Conservation (phyloP, 2,113 vertebrate species). For the Picathartes gymnocephalus region DNA sequence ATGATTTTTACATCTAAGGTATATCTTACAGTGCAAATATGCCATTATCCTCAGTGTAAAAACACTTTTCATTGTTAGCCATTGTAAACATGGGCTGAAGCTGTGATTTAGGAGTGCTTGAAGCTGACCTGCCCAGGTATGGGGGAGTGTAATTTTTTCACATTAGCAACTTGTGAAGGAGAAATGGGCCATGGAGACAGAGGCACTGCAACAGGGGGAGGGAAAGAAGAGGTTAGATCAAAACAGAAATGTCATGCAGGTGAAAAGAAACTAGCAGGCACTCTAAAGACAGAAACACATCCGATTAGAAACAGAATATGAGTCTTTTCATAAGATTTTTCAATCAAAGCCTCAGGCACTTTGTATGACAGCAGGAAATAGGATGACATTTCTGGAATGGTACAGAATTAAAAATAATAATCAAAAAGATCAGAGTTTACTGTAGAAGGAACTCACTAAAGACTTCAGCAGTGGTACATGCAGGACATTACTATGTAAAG, state of each 20-base stretch:
- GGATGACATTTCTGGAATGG: neutral
- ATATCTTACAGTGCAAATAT: conserved; percentile 35
- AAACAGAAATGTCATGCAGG: neutral
- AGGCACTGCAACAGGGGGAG: neutral
- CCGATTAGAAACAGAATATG: conserved; percentile 20
- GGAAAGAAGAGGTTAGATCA: neutral
- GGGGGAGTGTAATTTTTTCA: neutral
- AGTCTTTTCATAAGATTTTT: neutral
- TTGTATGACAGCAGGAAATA: neutral
- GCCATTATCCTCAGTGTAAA: conserved; percentile 50
- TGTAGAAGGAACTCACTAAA: neutral
- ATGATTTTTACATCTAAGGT: conserved; percentile 43
- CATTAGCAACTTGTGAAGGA: conserved; percentile 19
- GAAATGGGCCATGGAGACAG: neutral
- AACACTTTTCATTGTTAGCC: conserved; percentile 44
- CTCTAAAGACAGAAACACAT: neutral
- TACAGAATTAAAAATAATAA: conserved; percentile 21
- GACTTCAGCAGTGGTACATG: neutral
- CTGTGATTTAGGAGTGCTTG: conserved; percentile 30
- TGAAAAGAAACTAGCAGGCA: neutral
- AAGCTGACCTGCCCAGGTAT: conserved; percentile 45
- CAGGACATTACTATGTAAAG: neutral
- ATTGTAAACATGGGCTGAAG: neutral
- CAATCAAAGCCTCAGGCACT: neutral
- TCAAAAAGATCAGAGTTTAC: neutral